Base-by-base conservation (phyloP, 1,140 invertebrate species). In the Brachionus angularis region DNA sequence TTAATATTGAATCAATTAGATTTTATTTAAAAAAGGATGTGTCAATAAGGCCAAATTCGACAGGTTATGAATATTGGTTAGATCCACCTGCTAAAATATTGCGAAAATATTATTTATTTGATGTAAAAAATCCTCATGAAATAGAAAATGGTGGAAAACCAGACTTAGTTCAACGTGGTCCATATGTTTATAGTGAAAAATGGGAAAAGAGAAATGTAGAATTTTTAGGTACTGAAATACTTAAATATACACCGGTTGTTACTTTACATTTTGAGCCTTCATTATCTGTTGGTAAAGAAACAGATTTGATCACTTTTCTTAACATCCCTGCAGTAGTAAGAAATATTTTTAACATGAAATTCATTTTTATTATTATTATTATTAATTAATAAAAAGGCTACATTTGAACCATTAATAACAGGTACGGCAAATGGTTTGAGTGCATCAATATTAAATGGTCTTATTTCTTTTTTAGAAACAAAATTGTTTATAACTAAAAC, bases 31-130 rank as follows among this genome's bases (percentile, higher is more conserved):
- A n/a, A n/a, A 14, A 58, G 53, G 39, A 58, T 58, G 53, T 58
- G 3, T 39, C 36, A 58, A 14, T 58, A 36, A 39, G 33, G 12
- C 34, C 34, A 4, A 25, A 34, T 12, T 67, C 62, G 3, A 47
- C 27, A 33, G 27, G 39, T 5, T 67, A n/a, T 25, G 10, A 67
- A 2, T 52, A 34, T 18, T 70, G 67, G 67, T 21, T 44, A 14
- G 23, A 50, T 36, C 67, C 46, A n/a, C 67, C 67, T 14, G 50
- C 42, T 1, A 16, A 31, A 1, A 70, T 50, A 2, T 36, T 52
- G 5, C 4, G 46, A n/a, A 50, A 70, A 70, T 52, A 44, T 52
- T 70, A 21, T 39, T 29, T 70, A 18, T 70, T 50, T 27, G 67
- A 70, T n/a, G 25, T 50, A 23, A 18, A 27, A 2, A 70, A 70